A percentile compares a stretch with the other conserved stretches of the same genome.
phyloP scores from a whole-genome alignment of 2,113 vertebrate species.

The Paraplagusia blochii region DNA sequence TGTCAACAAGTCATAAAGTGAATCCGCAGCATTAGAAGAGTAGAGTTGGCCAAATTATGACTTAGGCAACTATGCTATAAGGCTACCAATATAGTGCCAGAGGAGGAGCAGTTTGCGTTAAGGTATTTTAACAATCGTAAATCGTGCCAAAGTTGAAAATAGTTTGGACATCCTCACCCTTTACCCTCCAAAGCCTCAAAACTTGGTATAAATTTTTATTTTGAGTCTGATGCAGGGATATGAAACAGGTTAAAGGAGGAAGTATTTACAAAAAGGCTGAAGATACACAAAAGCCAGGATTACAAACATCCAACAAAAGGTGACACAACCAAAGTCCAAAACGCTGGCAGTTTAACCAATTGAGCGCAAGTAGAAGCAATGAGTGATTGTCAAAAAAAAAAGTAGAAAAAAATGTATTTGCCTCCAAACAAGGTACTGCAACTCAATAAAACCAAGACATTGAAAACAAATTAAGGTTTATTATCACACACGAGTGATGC shows the following conservation, averaged over 20 bases:
- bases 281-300: slow-evolving; percentile 66
- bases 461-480: slow-evolving; percentile 22
- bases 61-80: no score
- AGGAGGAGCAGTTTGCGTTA: neutral
- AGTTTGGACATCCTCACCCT: no score
- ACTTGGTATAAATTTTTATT: slow-evolving; percentile 73
- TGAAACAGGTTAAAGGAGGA: slow-evolving; percentile 78
- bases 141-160: no score
- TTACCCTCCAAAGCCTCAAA: slow-evolving; percentile 9
- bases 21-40: no score
- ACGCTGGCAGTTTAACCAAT: slow-evolving; percentile 39
- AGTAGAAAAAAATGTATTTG: slow-evolving; percentile 16
- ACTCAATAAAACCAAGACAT: slow-evolving; percentile 6
- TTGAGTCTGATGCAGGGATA: slow-evolving; percentile 77
- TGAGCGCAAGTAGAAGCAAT: slow-evolving; percentile 47
- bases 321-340: slow-evolving; percentile 32
- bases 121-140: neutral
- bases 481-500: slow-evolving; percentile 31
- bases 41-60: no score
- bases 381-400: slow-evolving; percentile 66
- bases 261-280: slow-evolving; percentile 76
- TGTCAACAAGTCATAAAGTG: no score
- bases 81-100: no score
- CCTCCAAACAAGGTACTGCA: slow-evolving; percentile 34
- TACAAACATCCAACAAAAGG: slow-evolving; percentile 57